Base-by-base conservation (phyloP, 2,797 vertebrate genomes). In the Ceyx erithaca region DNA sequence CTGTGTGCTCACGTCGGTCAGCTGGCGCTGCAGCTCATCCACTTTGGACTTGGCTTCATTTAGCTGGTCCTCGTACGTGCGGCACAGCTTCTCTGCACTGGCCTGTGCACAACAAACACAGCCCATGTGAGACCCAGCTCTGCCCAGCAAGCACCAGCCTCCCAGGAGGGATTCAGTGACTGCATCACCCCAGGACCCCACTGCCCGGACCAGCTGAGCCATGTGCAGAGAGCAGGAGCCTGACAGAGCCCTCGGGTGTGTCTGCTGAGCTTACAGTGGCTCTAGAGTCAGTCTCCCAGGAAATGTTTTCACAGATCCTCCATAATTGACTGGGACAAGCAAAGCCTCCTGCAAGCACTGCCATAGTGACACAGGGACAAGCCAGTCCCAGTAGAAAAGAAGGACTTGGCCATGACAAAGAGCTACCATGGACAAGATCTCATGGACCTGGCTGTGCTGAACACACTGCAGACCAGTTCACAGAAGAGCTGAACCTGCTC, bases 41-140 rank as follows among this genome's bases (percentile, higher is more conserved):
- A 96, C 98, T 73, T 98, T 99, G 95, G 97, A 95, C 96, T 98
- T 99, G 51, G 98, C 97, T 96, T 99, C 99, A 0, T 97, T 99
- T 95, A 99, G 97, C 93, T 99, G 99, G 91, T 99, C 99, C 95
- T 99, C 99, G 3, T 98, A 99, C 22, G 98, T 96, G 35, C 98
- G 98, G 69, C 98, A 99, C 89, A 97, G 97, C 96, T 99, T 99
- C 97, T 99, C 99, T 2, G 98, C 97, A 9, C 76, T 98, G 57
- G 98, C 98, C 99, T 99, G 96, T n/a, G 55, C 6, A 46, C 31
- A 81, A 19, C 89, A 76, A 59, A 68, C 51, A 73, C 68, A 49
- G 52, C 37, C 59, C 3, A 3, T 0, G 7, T 93, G 59, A 93
- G 57, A 63, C 21, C 15, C 85, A 51, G 59, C 55, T 12, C 85